Conservation (phyloP, 2,113 vertebrate species). For the Triplophysa siluroides region DNA sequence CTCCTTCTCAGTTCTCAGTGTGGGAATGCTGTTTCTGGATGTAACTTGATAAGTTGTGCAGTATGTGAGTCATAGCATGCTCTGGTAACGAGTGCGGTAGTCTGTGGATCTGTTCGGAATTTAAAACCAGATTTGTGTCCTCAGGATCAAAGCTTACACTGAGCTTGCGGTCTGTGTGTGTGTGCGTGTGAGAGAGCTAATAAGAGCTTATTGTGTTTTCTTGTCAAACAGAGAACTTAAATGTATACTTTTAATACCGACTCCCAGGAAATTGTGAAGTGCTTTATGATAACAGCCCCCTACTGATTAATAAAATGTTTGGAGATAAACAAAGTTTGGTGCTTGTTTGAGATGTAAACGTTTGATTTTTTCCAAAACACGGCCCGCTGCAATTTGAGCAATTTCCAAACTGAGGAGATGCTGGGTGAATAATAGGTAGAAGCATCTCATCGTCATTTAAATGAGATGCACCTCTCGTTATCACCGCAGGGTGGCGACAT, state of each 20-base stretch:
- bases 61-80: conserved; percentile 52
- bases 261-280: background rate
- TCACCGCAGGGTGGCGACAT: conserved; percentile 70
- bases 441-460: background rate
- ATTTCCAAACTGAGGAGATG: background rate
- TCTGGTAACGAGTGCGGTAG: conserved; percentile 48
- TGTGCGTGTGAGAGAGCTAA: conserved; percentile 31
- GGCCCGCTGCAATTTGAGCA: background rate
- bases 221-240: background rate
- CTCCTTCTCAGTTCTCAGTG: background rate
- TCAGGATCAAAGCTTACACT: conserved; percentile 55
- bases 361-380: background rate
- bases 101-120: conserved; percentile 55
- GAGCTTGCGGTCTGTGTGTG: conserved; percentile 45
- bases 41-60: conserved; percentile 45
- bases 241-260: background rate
- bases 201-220: conserved; percentile 10
- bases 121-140: conserved; percentile 58
- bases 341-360: background rate
- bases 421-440: background rate
- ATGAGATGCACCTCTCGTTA: conserved; percentile 37
- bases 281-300: background rate
- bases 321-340: background rate
- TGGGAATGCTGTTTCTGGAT: conserved; percentile 32
- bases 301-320: background rate